These are phyloP conservation scores for Luscinia megarhynchos DNA, from an alignment of 2,797 vertebrate species.

Conservation along the genomic window DNA sequence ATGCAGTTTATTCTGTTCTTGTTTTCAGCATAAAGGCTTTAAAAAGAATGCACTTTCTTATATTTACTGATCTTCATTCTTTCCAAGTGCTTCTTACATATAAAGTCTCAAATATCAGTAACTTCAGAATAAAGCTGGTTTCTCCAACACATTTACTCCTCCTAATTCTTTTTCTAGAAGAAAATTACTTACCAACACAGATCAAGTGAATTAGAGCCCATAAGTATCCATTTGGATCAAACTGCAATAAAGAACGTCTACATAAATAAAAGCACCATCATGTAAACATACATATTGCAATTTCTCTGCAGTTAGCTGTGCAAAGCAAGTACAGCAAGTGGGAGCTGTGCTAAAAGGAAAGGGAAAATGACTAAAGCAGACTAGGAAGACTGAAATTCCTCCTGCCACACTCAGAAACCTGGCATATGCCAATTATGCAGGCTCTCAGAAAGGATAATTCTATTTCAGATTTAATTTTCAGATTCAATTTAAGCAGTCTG, in stretches of 20 bases:
- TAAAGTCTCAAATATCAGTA: neutral
- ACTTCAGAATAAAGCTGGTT: neutral
- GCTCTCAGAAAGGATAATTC: neutral
- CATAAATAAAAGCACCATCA: neutral
- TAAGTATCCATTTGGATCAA: constrained; percentile 86
- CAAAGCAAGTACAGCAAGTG: neutral
- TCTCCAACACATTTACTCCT: neutral
- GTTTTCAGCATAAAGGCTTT: neutral
- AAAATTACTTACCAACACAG: constrained; percentile 88
- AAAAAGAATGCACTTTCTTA: neutral
- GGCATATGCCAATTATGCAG: neutral
- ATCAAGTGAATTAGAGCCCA: constrained; percentile 89
- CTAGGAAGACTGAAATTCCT: neutral
- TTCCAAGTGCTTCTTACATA: neutral
- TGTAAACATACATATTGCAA: neutral
- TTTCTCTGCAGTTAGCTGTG: neutral
- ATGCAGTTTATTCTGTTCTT: neutral
- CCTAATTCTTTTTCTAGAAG: neutral
- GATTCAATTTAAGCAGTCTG: neutral
- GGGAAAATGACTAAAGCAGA: neutral
- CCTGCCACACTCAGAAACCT: neutral
- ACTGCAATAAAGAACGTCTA: constrained; percentile 80
- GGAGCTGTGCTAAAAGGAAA: neutral
- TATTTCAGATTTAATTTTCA: neutral
- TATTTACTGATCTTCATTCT: neutral